phyloP scores from a whole-genome alignment of 2,113 vertebrate species.

The Anolis sagrei region DNA sequence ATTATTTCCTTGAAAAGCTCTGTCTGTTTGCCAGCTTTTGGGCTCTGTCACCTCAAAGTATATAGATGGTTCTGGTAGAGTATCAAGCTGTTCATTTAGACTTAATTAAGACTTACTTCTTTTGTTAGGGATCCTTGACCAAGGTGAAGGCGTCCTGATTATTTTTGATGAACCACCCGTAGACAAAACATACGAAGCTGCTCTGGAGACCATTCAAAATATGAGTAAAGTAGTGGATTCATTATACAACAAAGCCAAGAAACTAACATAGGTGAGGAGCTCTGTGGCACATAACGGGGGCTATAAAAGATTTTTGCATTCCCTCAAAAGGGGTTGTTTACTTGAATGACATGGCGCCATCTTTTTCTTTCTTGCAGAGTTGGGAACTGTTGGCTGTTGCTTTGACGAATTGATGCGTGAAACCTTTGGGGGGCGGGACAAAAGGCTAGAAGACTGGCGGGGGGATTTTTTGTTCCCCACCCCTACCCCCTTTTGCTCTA shows the following conservation, averaged over 20 bases:
- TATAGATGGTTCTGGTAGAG: not conserved
- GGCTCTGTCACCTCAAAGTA: not conserved
- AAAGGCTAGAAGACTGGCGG: slow-evolving; percentile 86
- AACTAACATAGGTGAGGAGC: slow-evolving; percentile 95
- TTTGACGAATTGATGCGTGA: slow-evolving; percentile 92
- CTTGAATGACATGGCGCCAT: slow-evolving; percentile 61
- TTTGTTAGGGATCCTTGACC: slow-evolving; percentile 93
- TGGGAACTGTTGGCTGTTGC: slow-evolving; percentile 79
- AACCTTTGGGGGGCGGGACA: slow-evolving; percentile 81
- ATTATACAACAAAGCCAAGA: slow-evolving; percentile 99
- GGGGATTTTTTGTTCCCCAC: slow-evolving; percentile 4
- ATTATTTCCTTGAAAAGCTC: not conserved
- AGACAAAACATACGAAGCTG: slow-evolving; percentile 98
- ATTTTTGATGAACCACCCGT: slow-evolving; percentile 98
- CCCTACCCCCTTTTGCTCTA: slow-evolving; percentile 75
- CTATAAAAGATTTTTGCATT: slow-evolving; percentile 17
- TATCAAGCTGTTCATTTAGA: not conserved
- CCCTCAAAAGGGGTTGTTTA: slow-evolving; percentile 26
- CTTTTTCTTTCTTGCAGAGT: slow-evolving; percentile 82
- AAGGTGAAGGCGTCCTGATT: slow-evolving; percentile 97
- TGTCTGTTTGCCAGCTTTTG: not conserved
- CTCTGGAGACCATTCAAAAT: slow-evolving; percentile 99
- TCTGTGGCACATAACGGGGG: not conserved
- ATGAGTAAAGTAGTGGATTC: slow-evolving; percentile 99
- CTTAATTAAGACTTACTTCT: slow-evolving; percentile 23